phyloP scores from a whole-genome alignment of 2,113 vertebrate genomes.

The Porphyrio hochstetteri region DNA sequence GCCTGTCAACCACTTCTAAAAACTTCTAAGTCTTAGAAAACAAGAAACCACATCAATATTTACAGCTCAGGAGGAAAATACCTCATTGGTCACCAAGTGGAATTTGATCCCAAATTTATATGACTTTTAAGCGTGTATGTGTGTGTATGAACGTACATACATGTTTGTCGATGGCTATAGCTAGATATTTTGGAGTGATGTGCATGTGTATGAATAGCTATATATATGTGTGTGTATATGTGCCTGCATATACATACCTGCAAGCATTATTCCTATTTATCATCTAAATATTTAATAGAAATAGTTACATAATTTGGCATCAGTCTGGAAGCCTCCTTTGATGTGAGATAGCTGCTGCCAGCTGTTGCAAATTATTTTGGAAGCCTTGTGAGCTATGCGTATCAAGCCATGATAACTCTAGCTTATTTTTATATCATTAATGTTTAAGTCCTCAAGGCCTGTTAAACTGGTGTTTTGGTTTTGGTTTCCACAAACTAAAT shows the following conservation, averaged over 20 bases:
- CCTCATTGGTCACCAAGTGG: neutral
- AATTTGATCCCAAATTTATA: neutral
- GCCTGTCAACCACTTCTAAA: no score
- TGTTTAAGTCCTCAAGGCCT: neutral
- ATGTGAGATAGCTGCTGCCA: constrained; percentile 18
- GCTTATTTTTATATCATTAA: neutral
- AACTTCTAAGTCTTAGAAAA: neutral
- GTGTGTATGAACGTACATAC: neutral
- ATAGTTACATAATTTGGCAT: neutral
- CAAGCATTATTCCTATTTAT: neutral
- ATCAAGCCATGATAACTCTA: neutral
- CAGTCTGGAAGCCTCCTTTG: constrained; percentile 25
- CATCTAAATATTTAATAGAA: neutral
- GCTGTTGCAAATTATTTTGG: neutral
- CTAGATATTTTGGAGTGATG: neutral
- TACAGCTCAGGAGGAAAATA: neutral
- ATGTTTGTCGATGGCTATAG: neutral
- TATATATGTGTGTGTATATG: no score
- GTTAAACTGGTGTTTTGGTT: constrained; percentile 2
- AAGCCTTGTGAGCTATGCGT: neutral
- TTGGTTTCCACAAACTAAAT: neutral
- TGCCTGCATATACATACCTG: neutral
- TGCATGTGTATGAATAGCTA: no score
- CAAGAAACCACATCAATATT: constrained; percentile 24
- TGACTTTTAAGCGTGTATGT: neutral